Percentiles rank a stretch among this genome's conserved stretches.
Conservation (phyloP, 2,797 vertebrate species). For the Tapirus indicus region DNA sequence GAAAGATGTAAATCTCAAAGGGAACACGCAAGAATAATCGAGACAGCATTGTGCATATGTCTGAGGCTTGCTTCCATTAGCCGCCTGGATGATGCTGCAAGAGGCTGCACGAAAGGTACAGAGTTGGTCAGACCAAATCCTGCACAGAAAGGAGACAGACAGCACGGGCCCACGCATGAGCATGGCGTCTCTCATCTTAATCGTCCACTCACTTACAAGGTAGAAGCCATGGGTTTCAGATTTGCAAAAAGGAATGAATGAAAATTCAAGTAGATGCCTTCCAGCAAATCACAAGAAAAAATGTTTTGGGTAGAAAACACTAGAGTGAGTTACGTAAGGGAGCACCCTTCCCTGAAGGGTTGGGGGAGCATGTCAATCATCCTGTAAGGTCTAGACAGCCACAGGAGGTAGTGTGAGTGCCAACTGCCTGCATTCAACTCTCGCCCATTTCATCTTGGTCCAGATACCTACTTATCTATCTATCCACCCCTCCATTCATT, state of each 20-base stretch:
- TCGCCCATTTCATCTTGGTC: neutral
- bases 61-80: neutral
- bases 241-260: neutral
- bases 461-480: neutral
- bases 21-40: neutral
- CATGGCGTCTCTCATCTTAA: neutral
- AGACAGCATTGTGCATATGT: accelerated
- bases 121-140: neutral
- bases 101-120: neutral
- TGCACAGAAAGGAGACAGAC: neutral
- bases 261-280: neutral
- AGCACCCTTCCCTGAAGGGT: neutral
- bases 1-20: neutral
- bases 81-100: neutral
- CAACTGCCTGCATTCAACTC: accelerated
- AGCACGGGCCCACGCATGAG: accelerated
- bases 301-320: neutral
- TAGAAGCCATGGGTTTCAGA: neutral
- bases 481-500: neutral
- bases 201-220: neutral
- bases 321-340: neutral
- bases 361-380: neutral
- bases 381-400: accelerated
- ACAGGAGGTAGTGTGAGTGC: neutral
- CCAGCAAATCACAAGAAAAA: neutral